A percentile compares a stretch with the other conserved stretches of the same genome.
These are phyloP conservation scores for Bucorvus abyssinicus DNA, from an alignment of 2,797 vertebrate genomes.

Conservation along the genomic window DNA sequence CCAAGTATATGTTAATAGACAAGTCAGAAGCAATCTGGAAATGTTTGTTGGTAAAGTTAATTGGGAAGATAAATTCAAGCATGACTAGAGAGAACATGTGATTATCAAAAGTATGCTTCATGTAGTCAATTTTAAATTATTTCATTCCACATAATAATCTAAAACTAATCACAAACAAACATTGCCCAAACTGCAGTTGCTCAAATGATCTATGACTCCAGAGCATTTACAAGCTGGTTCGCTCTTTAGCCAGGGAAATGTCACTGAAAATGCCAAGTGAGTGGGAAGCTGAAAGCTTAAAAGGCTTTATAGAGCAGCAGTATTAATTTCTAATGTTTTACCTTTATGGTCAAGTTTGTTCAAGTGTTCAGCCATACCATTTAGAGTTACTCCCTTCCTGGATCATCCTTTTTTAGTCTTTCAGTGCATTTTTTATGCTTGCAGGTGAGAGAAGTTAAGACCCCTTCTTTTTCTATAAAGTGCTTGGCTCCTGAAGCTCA, in stretches of 20 bases:
- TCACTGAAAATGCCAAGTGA: conserved; percentile 1
- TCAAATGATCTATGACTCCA: background rate
- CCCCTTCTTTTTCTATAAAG: background rate
- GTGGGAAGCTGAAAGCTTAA: background rate
- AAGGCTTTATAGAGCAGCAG: background rate
- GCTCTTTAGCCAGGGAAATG: background rate
- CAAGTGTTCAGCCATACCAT: background rate
- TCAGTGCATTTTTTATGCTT: background rate
- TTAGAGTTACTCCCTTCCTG: background rate
- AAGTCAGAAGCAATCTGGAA: conserved; percentile 40
- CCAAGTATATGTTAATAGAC: conserved; percentile 3
- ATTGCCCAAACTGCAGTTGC: background rate
- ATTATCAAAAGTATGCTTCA: background rate
- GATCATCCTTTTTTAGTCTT: background rate
- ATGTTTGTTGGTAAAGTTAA: conserved; percentile 30
- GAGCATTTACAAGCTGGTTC: background rate
- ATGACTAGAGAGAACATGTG: background rate
- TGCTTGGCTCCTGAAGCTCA: background rate
- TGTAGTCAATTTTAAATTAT: background rate
- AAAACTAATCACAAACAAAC: background rate
- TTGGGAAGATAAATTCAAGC: conserved; percentile 6
- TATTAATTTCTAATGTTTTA: background rate
- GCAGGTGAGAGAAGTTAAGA: background rate
- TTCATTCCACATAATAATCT: background rate
- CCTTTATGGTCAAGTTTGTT: background rate